Conservation (phyloP, 2,797 vertebrate species). For the Myripristis jacobus region DNA sequence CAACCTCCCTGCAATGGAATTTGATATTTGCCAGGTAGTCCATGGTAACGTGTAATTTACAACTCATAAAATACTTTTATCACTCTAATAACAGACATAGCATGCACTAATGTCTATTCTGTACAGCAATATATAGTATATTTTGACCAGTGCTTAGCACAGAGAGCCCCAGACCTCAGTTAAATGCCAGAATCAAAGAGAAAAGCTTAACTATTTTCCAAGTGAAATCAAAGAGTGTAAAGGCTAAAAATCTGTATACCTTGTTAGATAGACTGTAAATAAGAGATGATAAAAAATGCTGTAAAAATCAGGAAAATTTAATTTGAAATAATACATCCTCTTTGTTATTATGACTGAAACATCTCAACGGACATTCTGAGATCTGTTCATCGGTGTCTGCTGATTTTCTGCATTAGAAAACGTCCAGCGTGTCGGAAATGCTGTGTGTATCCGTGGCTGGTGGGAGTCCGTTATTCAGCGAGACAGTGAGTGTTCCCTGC, state of each 20-base stretch:
- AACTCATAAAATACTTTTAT: slow-evolving; percentile 51
- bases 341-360: slow-evolving; percentile 25
- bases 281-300: too few relatives aligned
- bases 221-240: slow-evolving; percentile 17
- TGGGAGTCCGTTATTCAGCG: slow-evolving; percentile 73
- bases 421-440: slow-evolving; percentile 62
- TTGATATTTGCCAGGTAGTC: slow-evolving; percentile 57
- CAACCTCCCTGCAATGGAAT: slow-evolving; percentile 59
- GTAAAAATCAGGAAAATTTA: not conserved
- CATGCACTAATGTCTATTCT: slow-evolving; percentile 17
- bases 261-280: too few relatives aligned
- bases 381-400: slow-evolving; percentile 63
- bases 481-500: slow-evolving; percentile 77
- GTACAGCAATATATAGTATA: slow-evolving; percentile 3
- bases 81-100: slow-evolving; percentile 19
- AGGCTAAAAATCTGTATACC: slow-evolving; percentile 9
- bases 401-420: slow-evolving; percentile 72
- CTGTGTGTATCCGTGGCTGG: slow-evolving; percentile 44
- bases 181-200: slow-evolving; percentile 31
- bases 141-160: slow-evolving; percentile 11
- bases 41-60: slow-evolving; percentile 46
- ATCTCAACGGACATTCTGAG: slow-evolving; percentile 32
- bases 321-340: slow-evolving; percentile 25
- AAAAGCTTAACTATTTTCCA: slow-evolving; percentile 23
- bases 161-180: not conserved